Evolutionary conservation across 2,888 invertebrate species (phyloP).

Genomic region (Idaea aversata): DNA sequence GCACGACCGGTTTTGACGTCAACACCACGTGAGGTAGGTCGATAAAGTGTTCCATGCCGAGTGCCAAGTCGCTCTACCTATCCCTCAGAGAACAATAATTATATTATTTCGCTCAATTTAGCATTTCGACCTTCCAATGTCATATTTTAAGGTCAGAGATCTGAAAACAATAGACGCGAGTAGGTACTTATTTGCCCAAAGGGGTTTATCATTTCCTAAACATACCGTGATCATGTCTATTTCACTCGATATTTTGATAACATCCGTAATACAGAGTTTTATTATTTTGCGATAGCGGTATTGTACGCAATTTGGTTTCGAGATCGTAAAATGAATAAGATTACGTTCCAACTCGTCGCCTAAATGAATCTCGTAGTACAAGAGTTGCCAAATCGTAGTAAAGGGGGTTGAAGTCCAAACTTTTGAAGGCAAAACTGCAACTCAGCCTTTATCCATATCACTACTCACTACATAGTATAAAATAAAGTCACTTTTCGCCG

Average conservation of each 20-base stretch:
- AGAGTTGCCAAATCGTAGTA: slow-evolving; percentile 41
- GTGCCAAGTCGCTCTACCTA: slow-evolving; percentile 43
- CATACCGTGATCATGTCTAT: neutral
- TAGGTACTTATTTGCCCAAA: neutral
- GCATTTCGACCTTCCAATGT: neutral
- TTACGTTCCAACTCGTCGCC: slow-evolving; percentile 4
- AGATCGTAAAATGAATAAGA: neutral
- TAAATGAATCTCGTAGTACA: slow-evolving; percentile 7
- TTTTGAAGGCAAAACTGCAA: slow-evolving; percentile 17
- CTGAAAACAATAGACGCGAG: neutral
- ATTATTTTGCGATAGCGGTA: neutral
- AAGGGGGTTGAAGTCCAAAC: slow-evolving; percentile 35
- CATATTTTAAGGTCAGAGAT: neutral
- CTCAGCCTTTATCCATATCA: neutral
- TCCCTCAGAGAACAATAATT: slow-evolving; percentile 22
- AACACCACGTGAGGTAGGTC: slow-evolving; percentile 56
- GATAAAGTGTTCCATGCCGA: slow-evolving; percentile 24
- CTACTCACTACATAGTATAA: too few species aligned
- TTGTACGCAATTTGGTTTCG: neutral
- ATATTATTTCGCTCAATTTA: slow-evolving; percentile 21
- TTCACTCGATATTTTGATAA: neutral
- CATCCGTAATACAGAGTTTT: neutral
- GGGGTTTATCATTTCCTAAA: neutral
- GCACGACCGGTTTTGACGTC: slow-evolving; percentile 44
- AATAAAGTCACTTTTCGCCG: too few species aligned